These are phyloP conservation scores for Eilema caniola DNA, from an alignment of 2,888 invertebrate genomes.

Conservation along the genomic window DNA sequence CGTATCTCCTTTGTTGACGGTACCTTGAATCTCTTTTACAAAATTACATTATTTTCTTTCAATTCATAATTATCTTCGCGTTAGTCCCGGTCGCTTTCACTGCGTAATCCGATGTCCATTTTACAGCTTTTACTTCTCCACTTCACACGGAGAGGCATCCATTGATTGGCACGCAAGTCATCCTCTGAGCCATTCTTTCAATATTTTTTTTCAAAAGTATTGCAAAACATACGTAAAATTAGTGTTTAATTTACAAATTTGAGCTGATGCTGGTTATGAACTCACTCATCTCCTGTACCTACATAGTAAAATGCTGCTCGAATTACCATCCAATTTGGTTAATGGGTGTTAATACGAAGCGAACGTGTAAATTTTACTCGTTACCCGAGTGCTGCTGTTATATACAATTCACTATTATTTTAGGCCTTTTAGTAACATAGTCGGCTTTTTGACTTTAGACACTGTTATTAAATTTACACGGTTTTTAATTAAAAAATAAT, in stretches of 20 bases:
- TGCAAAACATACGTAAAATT: too few species aligned
- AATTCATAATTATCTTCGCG: too few species aligned
- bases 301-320: constrained; percentile 52
- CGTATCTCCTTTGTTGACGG: too few species aligned
- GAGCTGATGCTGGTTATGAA: neutral
- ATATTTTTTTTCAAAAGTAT: too few species aligned
- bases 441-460: constrained; percentile 6
- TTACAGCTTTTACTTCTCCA: too few species aligned
- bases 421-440: constrained; percentile 25
- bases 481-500: neutral
- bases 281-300: constrained; percentile 13
- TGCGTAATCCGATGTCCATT: too few species aligned
- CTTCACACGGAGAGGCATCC: too few species aligned
- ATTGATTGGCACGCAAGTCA: too few species aligned
- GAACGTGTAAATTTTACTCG: constrained; percentile 62
- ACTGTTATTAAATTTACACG: neutral
- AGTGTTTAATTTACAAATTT: neutral
- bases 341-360: constrained; percentile 61
- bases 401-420: constrained; percentile 16
- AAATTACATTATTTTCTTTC: too few species aligned
- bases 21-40: too few species aligned
- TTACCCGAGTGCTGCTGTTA: constrained; percentile 50
- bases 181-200: too few species aligned
- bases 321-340: constrained; percentile 73
- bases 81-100: too few species aligned